These are phyloP conservation scores for Lagenorhynchus albirostris DNA, from an alignment of 2,113 vertebrate species.

Conservation along the genomic window DNA sequence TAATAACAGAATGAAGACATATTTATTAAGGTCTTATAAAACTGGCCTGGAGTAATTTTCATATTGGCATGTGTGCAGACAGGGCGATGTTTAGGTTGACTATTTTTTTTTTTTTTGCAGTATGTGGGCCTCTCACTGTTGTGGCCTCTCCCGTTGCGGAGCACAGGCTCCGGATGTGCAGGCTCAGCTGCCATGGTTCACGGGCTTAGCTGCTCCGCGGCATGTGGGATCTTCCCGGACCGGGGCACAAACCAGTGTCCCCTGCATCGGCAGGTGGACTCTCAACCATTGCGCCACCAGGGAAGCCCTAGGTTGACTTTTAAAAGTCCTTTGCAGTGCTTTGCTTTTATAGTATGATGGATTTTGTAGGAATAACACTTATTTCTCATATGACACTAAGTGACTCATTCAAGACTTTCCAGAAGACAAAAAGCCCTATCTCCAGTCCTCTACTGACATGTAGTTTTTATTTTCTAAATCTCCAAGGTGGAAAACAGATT, in stretches of 20 bases:
- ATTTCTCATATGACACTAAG: conserved; percentile 9
- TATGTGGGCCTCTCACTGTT: too few species aligned
- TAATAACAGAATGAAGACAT: not conserved
- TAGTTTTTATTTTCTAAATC: conserved; percentile 51
- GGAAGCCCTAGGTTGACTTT: not conserved
- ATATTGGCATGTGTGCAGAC: not conserved
- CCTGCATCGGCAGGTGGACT: too few species aligned
- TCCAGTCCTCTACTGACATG: not conserved
- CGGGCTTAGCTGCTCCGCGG: fast-evolving
- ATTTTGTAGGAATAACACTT: conserved; percentile 44
- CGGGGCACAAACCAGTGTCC: too few species aligned
- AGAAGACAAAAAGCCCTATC: not conserved
- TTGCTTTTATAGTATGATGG: conserved; percentile 10
- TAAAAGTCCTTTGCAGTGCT: not conserved
- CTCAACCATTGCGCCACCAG: too few species aligned
- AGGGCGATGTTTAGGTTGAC: not conserved
- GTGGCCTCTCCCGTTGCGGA: too few species aligned
- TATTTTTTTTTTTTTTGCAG: not conserved
- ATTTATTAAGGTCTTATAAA: not conserved
- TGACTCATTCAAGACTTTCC: conserved; percentile 31
- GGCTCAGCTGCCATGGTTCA: too few species aligned
- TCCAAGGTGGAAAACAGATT: conserved; percentile 42
- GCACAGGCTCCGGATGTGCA: too few species aligned
- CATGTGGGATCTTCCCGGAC: too few species aligned
- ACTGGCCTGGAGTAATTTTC: not conserved